Conservation (phyloP, 2,888 invertebrate genomes). For the Oscheius sp. region DNA sequence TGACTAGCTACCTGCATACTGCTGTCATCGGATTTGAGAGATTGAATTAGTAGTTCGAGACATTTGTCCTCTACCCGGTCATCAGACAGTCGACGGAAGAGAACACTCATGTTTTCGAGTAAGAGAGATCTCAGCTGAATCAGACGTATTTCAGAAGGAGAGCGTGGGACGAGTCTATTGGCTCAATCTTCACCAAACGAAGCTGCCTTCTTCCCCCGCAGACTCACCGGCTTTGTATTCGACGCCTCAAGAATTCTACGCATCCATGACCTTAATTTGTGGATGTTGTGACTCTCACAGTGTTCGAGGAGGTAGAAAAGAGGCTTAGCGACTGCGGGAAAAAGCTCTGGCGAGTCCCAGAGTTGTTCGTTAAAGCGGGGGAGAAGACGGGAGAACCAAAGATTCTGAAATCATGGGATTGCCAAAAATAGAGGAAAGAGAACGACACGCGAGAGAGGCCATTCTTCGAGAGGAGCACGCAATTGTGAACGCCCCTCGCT, state of each 20-base stretch:
- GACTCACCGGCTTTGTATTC: slow-evolving; percentile 40
- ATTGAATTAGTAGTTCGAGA: slow-evolving; percentile 56
- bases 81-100: slow-evolving; percentile 65
- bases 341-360: slow-evolving; percentile 54
- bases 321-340: slow-evolving; percentile 60
- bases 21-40: slow-evolving; percentile 53
- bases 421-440: not conserved
- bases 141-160: not conserved
- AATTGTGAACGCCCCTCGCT: no score
- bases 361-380: slow-evolving; percentile 65
- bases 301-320: slow-evolving; percentile 65
- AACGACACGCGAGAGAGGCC: not conserved
- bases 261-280: slow-evolving; percentile 64
- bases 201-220: not conserved
- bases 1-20: slow-evolving; percentile 55
- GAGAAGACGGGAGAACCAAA: slow-evolving; percentile 68
- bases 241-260: slow-evolving; percentile 58
- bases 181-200: slow-evolving; percentile 10
- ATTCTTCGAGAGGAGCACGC: no score
- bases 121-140: slow-evolving; percentile 61
- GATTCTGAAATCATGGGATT: slow-evolving; percentile 38
- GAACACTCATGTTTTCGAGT: slow-evolving; percentile 63
- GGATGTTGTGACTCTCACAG: slow-evolving; percentile 67
- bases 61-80: slow-evolving; percentile 64
- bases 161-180: not conserved